These are phyloP conservation scores for Dasyurus viverrinus DNA, from an alignment of 2,113 vertebrate genomes.

Conservation along the genomic window DNA sequence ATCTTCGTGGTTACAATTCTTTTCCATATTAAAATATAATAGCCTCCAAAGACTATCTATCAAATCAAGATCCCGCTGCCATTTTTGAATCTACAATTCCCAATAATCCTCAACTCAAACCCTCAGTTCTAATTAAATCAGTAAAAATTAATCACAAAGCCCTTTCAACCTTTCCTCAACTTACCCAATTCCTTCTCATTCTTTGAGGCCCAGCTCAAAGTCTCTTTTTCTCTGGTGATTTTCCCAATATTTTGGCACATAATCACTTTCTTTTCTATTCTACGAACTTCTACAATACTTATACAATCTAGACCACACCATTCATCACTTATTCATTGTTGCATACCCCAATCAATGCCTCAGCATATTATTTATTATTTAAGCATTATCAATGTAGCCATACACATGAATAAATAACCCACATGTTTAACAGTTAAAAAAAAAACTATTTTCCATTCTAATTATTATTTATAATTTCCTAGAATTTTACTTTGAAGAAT, in stretches of 20 bases:
- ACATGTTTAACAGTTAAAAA: neutral
- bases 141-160: neutral
- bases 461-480: neutral
- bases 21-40: neutral
- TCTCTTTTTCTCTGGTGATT: neutral
- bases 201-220: neutral
- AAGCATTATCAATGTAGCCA: neutral
- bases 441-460: neutral
- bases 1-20: neutral
- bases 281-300: neutral
- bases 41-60: neutral
- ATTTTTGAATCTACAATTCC: neutral
- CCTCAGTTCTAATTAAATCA: neutral
- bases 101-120: neutral
- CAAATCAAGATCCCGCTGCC: neutral
- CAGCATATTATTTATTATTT: neutral
- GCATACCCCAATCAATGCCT: neutral
- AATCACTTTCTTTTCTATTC: neutral
- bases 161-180: neutral
- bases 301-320: neutral
- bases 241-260: neutral
- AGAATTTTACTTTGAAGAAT: neutral
- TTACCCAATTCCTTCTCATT: neutral
- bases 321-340: neutral
- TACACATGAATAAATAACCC: neutral